Evolutionary conservation across 1,140 invertebrate genomes (phyloP).

Genomic region (Cherax destructor): DNA sequence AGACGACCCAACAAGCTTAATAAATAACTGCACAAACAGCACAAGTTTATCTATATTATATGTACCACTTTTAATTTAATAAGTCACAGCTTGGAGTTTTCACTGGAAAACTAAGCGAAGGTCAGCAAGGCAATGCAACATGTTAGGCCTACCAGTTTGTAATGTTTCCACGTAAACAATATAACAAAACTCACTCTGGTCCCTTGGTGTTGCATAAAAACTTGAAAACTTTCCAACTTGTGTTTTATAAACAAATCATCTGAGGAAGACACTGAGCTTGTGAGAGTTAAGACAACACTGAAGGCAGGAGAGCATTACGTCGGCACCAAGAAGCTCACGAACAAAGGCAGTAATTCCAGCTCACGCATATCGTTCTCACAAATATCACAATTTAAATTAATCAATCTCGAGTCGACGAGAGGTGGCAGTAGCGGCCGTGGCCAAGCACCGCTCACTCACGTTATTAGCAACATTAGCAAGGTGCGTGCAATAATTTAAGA

Average conservation of each 20-base stretch:
- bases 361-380: conserved; percentile 10
- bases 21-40: no score
- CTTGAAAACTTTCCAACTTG: neutral
- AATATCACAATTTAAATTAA: conserved; percentile 4
- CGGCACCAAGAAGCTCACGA: neutral
- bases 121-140: no score
- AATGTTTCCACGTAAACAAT: neutral
- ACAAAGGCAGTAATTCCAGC: conserved; percentile 12
- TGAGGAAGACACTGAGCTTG: neutral
- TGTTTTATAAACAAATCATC: neutral
- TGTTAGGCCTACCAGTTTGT: no score
- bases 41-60: no score
- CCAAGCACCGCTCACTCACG: neutral
- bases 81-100: no score
- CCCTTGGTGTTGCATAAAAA: neutral
- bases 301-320: neutral
- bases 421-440: neutral
- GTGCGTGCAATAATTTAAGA: neutral
- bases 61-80: no score
- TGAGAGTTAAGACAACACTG: neutral
- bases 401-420: neutral
- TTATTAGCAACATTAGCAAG: conserved; percentile 3
- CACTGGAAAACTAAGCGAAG: no score
- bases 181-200: neutral
- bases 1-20: no score